phyloP scores from a whole-genome alignment of 2,113 vertebrate genomes.

The Tauraco erythrolophus region DNA sequence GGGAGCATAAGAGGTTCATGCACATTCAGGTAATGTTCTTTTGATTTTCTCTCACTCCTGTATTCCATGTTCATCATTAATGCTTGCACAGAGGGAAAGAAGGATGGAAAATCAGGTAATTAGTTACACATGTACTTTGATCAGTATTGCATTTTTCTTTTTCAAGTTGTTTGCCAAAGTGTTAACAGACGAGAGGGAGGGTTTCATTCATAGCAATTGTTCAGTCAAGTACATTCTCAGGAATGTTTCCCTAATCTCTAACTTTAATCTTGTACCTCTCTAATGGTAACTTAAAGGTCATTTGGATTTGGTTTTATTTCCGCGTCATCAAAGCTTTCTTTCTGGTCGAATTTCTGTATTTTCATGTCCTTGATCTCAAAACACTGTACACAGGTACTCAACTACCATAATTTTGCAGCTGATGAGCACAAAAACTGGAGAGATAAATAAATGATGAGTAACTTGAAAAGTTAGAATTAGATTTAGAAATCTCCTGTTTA shows the following conservation, averaged over 20 bases:
- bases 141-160: conserved; percentile 31
- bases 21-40: conserved; percentile 4
- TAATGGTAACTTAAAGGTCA: background rate
- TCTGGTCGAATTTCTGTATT: background rate
- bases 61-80: conserved; percentile 15
- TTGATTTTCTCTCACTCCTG: conserved; percentile 41
- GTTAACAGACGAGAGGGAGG: background rate
- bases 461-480: background rate
- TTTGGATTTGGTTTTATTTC: background rate
- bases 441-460: background rate
- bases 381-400: background rate
- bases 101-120: conserved; percentile 35
- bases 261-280: background rate
- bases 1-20: background rate
- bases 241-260: background rate
- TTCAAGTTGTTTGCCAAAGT: conserved; percentile 7
- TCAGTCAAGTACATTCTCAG: background rate
- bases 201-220: background rate
- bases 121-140: conserved; percentile 58
- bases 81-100: background rate
- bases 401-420: background rate
- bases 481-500: background rate
- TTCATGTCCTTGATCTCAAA: background rate
- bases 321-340: background rate
- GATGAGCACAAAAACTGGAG: background rate